Conservation (phyloP, 2,888 invertebrate genomes). For the Parthenolecanium corni region DNA sequence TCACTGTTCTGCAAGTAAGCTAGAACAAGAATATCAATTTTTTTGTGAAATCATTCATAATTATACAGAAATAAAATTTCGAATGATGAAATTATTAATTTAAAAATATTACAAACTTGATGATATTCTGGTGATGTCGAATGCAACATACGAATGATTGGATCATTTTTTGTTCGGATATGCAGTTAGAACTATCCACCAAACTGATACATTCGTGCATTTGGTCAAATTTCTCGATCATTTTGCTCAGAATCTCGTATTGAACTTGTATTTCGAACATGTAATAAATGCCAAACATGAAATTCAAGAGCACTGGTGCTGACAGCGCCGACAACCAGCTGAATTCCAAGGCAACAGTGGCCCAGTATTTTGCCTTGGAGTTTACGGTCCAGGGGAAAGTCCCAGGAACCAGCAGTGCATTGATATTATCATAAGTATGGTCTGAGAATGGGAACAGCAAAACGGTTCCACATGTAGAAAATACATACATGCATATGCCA, state of each 20-base stretch:
- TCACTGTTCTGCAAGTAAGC: no score
- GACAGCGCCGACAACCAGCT: neutral
- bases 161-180: no score
- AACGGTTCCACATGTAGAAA: neutral
- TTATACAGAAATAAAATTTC: no score
- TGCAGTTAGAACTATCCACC: neutral
- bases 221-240: neutral
- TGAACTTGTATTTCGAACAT: neutral
- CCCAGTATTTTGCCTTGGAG: neutral
- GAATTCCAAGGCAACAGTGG: neutral
- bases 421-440: neutral
- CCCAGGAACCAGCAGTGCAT: neutral
- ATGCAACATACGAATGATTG: neutral
- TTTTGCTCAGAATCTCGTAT: neutral
- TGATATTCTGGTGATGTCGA: neutral
- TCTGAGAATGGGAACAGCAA: neutral
- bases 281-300: neutral
- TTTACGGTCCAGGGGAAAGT: conserved; percentile 1
- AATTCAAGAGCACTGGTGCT: neutral
- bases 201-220: neutral
- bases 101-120: neutral
- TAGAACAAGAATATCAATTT: no score
- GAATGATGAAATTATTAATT: no score
- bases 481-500: neutral
- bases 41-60: no score